Conservation (phyloP, 2,888 invertebrate species). For the Yponomeuta sedellus region DNA sequence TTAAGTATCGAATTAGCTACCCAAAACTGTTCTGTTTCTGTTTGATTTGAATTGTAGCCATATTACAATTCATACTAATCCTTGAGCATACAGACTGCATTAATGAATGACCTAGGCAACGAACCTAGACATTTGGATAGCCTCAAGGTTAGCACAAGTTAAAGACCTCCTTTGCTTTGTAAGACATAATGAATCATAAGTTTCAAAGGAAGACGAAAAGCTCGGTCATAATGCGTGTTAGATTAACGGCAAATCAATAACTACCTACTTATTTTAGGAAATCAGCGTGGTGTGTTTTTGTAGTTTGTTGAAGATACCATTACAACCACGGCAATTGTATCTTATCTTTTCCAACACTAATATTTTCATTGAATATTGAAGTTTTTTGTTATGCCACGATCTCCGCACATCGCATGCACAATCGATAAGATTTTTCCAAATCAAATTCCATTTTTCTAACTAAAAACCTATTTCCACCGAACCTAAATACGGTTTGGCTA, state of each 20-base stretch:
- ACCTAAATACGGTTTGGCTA: not conserved
- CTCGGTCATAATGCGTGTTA: not conserved
- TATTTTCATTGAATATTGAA: no score
- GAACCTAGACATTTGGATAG: not conserved
- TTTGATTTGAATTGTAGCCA: not conserved
- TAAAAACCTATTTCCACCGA: not conserved
- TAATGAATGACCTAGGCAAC: not conserved
- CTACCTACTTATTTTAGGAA: no score
- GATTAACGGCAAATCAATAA: not conserved
- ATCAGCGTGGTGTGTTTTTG: no score
- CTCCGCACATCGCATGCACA: not conserved
- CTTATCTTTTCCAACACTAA: no score
- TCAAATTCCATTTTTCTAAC: not conserved
- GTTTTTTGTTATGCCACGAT: no score
- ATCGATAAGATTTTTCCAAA: not conserved
- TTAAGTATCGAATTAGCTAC: not conserved
- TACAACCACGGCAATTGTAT: no score
- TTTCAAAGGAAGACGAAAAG: not conserved
- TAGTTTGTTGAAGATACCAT: no score
- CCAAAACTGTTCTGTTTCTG: not conserved
- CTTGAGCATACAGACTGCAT: not conserved
- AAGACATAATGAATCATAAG: not conserved
- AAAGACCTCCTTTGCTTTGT: not conserved
- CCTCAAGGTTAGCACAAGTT: not conserved
- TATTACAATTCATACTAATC: not conserved